Evolutionary conservation across 2,113 vertebrate genomes (phyloP).

Genomic region (Riparia riparia): DNA sequence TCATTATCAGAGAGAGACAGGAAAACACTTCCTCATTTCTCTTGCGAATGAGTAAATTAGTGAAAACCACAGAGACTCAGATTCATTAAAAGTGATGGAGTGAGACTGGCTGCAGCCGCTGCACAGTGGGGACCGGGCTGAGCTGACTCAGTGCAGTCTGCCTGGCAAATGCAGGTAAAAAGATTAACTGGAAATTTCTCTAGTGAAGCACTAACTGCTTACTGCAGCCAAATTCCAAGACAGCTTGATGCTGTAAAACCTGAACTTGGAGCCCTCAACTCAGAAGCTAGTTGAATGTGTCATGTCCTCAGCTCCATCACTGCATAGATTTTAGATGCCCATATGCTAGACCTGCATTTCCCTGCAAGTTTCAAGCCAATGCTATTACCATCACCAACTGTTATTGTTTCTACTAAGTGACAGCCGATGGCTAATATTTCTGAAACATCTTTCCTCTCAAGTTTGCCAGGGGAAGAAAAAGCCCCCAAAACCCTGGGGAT

Average conservation of each 20-base stretch:
- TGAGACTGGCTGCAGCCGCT: constrained; percentile 63
- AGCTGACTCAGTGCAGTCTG: constrained; percentile 65
- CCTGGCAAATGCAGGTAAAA: constrained; percentile 12
- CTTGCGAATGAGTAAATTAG: constrained; percentile 71
- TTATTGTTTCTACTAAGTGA: background rate
- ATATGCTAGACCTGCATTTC: background rate
- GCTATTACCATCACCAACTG: constrained; percentile 22
- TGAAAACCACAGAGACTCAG: constrained; percentile 62
- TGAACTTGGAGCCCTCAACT: background rate
- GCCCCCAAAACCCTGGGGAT: background rate
- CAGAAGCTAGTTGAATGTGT: background rate
- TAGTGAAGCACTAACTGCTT: constrained; percentile 39
- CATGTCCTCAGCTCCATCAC: background rate
- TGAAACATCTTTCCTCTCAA: background rate
- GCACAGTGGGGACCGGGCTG: constrained; percentile 29
- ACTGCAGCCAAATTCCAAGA: constrained; percentile 40
- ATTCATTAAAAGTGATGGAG: constrained; percentile 77
- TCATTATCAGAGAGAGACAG: constrained; percentile 69
- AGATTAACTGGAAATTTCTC: constrained; percentile 62
- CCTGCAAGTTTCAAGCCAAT: background rate
- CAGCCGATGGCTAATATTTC: background rate
- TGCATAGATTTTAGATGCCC: background rate
- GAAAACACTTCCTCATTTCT: constrained; percentile 70
- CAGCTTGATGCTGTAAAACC: constrained; percentile 37
- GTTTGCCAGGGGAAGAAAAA: constrained; percentile 4